Evolutionary conservation across 2,797 vertebrate species (phyloP).

Genomic region (Sarcoramphus papa): DNA sequence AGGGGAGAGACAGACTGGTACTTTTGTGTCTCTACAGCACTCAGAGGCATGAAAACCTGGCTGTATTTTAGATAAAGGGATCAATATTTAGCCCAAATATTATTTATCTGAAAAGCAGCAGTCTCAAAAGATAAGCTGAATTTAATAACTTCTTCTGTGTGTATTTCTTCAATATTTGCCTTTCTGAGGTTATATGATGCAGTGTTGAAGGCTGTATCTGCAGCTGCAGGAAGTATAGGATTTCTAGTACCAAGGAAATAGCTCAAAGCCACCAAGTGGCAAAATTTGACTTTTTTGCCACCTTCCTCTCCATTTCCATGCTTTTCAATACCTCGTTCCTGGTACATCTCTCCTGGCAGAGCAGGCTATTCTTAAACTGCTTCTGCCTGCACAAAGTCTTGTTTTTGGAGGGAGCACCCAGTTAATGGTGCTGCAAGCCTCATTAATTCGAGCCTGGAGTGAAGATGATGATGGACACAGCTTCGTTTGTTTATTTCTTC

Average conservation of each 20-base stretch:
- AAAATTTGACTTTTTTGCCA: not conserved
- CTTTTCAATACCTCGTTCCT: not conserved
- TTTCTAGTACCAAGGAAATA: not conserved
- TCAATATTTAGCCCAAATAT: not conserved
- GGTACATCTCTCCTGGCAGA: not conserved
- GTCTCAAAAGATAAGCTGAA: not conserved
- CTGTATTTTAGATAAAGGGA: not conserved
- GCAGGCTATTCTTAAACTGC: not conserved
- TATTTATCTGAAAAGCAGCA: not conserved
- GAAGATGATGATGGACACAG: not conserved
- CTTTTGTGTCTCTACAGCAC: not conserved
- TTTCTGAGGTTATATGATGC: not conserved
- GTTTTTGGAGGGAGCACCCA: not conserved
- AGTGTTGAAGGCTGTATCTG: not conserved
- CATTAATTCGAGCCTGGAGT: not conserved
- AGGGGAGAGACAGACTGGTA: not conserved
- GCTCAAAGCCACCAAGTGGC: not conserved
- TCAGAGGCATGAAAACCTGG: not conserved
- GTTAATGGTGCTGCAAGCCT: not conserved
- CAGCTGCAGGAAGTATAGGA: not conserved
- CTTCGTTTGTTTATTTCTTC: not conserved
- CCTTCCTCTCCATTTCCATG: not conserved
- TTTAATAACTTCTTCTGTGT: not conserved
- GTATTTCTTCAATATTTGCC: not conserved
- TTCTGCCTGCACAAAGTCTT: not conserved